Percentiles rank a stretch among this genome's conserved stretches.
Evolutionary conservation across 2,113 vertebrate species (phyloP).

Genomic region (Narcine bancroftii): DNA sequence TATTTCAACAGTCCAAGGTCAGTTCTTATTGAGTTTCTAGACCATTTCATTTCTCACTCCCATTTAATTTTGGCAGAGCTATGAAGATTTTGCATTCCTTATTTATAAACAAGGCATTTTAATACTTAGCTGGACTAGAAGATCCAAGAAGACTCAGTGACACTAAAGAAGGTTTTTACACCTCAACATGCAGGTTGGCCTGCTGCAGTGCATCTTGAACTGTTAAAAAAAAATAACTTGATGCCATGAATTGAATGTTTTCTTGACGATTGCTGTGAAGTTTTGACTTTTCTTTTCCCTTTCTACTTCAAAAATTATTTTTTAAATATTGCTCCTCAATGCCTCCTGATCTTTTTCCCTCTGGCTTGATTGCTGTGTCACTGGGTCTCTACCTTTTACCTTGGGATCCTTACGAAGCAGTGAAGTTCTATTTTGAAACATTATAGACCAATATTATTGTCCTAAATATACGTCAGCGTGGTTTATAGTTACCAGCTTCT

Average conservation of each 20-base stretch:
- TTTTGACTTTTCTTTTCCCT: not conserved
- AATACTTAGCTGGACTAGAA: conserved; percentile 47
- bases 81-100: conserved; percentile 45
- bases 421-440: not conserved
- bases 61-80: conserved; percentile 39
- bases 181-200: conserved; percentile 17
- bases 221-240: conserved; percentile 26
- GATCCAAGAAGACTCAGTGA: conserved; percentile 25
- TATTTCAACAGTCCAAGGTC: conserved; percentile 94
- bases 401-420: not conserved
- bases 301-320: conserved; percentile 23
- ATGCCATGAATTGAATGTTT: conserved; percentile 18
- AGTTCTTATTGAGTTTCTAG: conserved; percentile 22
- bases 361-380: not conserved
- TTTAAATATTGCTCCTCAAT: not conserved
- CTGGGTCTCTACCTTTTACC: not conserved
- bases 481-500: not conserved
- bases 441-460: not conserved
- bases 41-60: conserved; percentile 45
- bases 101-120: conserved; percentile 57
- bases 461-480: not conserved
- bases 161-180: conserved; percentile 22
- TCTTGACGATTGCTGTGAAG: not conserved
- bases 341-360: not conserved
- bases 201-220: conserved; percentile 27